These are phyloP conservation scores for Platyura marginata DNA, from an alignment of 1,140 invertebrate species.

Conservation along the genomic window DNA sequence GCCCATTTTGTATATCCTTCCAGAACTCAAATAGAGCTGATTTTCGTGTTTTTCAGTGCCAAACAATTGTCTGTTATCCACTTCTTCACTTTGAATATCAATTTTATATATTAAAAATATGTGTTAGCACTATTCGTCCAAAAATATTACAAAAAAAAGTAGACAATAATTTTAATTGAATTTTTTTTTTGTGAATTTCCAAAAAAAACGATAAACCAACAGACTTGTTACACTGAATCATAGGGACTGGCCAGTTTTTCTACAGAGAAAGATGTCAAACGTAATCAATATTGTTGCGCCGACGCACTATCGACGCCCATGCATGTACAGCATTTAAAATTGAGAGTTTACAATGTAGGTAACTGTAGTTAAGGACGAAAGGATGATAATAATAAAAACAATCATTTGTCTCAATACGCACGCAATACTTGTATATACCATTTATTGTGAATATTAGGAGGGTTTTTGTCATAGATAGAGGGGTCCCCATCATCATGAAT, in stretches of 20 bases:
- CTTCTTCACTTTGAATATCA: neutral
- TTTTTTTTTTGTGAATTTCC: neutral
- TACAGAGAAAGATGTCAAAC: neutral
- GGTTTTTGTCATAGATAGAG: no score
- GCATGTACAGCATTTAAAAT: neutral
- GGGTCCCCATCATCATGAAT: no score
- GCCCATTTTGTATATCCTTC: constrained; percentile 3
- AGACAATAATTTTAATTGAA: neutral
- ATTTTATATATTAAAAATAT: neutral
- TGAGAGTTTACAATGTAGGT: neutral
- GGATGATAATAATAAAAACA: no score
- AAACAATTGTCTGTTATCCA: constrained; percentile 2
- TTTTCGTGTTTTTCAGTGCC: constrained; percentile 1
- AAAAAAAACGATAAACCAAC: neutral
- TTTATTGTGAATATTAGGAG: no score
- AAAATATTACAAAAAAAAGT: no score
- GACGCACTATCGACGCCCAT: neutral
- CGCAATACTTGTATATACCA: no score
- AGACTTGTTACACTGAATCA: neutral
- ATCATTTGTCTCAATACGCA: no score
- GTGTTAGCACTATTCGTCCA: no score
- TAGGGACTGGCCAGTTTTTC: neutral
- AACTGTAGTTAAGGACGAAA: no score
- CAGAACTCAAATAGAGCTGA: constrained; percentile 4
- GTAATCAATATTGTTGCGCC: neutral